phyloP scores from a whole-genome alignment of 2,888 invertebrate species.

The Plutella xylostella region DNA sequence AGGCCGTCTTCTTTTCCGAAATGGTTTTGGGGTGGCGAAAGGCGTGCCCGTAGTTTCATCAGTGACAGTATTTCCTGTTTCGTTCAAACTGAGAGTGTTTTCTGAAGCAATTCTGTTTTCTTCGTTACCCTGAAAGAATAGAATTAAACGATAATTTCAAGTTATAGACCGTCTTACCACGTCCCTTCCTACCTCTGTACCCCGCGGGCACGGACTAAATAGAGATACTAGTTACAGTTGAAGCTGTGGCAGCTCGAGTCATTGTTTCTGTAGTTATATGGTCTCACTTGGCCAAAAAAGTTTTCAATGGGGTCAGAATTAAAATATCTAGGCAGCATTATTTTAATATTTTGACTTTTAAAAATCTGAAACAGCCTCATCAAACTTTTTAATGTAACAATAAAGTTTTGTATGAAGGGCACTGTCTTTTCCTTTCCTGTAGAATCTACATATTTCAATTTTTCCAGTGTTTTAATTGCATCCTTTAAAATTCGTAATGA shows the following conservation, averaged over 20 bases:
- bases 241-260: slow-evolving; percentile 1
- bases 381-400: slow-evolving; percentile 1
- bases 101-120: no score
- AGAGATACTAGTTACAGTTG: no score
- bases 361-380: background rate
- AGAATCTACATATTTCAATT: background rate
- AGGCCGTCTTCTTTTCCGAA: no score
- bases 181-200: no score
- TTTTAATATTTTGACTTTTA: background rate
- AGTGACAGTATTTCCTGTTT: no score
- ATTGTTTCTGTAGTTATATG: slow-evolving; percentile 1
- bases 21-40: no score
- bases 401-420: background rate
- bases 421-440: background rate
- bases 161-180: no score
- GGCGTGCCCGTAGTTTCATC: no score
- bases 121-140: no score
- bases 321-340: slow-evolving; percentile 4
- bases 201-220: no score
- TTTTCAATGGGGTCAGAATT: slow-evolving; percentile 6
- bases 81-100: no score
- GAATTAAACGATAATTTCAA: no score
- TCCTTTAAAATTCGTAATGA: background rate
- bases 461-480: background rate
- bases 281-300: slow-evolving; percentile 6